Evolutionary conservation across 2,113 vertebrate genomes (phyloP), one percentile per base, ranked within the genome.

Genomic region (Motacilla alba): DNA sequence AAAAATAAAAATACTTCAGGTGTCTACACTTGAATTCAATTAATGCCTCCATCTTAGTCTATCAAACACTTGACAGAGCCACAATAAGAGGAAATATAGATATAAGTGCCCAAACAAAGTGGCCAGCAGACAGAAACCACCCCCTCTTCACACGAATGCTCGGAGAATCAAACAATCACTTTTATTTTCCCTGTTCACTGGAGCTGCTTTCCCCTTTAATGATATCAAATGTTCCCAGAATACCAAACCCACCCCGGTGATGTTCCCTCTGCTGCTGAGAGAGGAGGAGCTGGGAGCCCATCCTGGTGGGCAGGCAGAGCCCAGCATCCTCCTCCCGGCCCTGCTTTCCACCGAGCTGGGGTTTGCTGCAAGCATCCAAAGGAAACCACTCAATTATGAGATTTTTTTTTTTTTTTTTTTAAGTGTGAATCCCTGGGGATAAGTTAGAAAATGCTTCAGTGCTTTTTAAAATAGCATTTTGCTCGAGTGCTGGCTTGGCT

Each of bases 1-100:
- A 95, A 95, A 90, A 91, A 95, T 95, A 97, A 93, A 94, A 95
- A 95, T 97, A 95, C 94, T 94, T 95, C 93, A 97, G 87, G 41
- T 93, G 59, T 74, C 90, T 89, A 94, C 96, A 97, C 96, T 96
- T 91, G 95, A 97, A 89, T 77, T 95, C 95, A 97, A 97, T 97
- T 97, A 97, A 94, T 86, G 94, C 87, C 90, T 95, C 90, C 87
- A 93, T 77, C 90, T 91, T 88, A 14, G 58, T 83, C 94, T 94
- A 91, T 69, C 95, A 96, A 97, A 92, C 96, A 96, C 96, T 97
- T 96, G 94, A 97, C 87, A 96, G 87, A 26, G 46, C 50, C 70
- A 80, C 91, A 44, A 41, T 60, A 80, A 93, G 75, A 96, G 94
- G 88, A 93, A 81, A 94, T 95, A 93, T 4, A 90, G 94, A 74